Base-by-base conservation (phyloP, 1,140 invertebrate species). In the Drosophila pandora region DNA sequence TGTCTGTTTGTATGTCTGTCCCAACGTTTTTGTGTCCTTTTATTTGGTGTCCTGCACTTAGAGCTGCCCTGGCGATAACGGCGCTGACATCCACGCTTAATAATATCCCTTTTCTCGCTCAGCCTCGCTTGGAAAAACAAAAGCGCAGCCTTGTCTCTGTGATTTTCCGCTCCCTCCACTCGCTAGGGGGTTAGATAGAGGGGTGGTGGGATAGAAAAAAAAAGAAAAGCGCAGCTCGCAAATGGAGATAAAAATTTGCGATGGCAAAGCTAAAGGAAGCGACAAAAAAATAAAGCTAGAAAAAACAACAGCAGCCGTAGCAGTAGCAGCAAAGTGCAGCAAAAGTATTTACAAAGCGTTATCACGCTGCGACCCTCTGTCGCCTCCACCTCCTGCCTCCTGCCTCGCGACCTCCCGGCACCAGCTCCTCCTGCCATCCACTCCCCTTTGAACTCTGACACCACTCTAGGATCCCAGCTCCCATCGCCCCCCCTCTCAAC, bases 201-300 rank as follows among this genome's bases (percentile, higher is more conserved):
- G 2, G 34, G 34, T 67, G 67, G 60, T 48, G 47, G 62, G 58
- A 47, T 37, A 10, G 67, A 39, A 43, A 32, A 64, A 65, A 41
- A 41, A 45, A 30, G 53, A 79, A 69, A 79, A 81, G 79, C 65
- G 75, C 73, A 74, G 79, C 73, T 58, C 64, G 73, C 75, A 79
- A 88, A 88, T 78, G 83, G 83, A 88, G 83, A 87, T 87, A 87
- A 87, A 85, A 87, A 87, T 88, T 87, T 87, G 79, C 83, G 64
- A 82, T 87, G 70, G 78, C 78, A 87, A 75, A 75, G 74, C 76
- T 48, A 76, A 87, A 88, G 82, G 82, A 88, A 87, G 76, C 82
- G 78, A 82, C 78, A 78, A 82, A 82, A 85, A 82, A 79, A 39
- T 75, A 41, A 56, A 58, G 54, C 56, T 52, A 63, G 60, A 56